Percentiles rank a stretch among this genome's conserved stretches.
phyloP scores from a whole-genome alignment of 1,140 invertebrate species.

The Epicauta chinensis region DNA sequence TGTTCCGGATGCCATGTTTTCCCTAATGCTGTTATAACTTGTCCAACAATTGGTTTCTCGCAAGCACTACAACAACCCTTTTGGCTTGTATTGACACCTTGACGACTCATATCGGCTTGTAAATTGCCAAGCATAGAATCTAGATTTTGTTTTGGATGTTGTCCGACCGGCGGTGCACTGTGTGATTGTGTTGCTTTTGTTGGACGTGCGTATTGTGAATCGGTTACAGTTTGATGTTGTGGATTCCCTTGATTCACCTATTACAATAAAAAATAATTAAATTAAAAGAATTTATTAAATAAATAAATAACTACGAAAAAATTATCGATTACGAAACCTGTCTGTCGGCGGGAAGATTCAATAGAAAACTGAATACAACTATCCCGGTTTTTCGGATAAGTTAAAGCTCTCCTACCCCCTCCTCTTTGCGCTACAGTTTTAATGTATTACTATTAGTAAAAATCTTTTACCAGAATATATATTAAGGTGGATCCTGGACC shows the following conservation, averaged over 20 bases:
- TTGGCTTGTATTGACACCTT: conserved; percentile 94
- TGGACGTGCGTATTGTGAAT: conserved; percentile 41
- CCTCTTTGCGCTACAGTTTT: background rate
- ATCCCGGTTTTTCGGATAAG: conserved; percentile 9
- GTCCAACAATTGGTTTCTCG: conserved; percentile 95
- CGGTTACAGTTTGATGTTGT: conserved; percentile 32
- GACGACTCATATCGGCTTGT: conserved; percentile 91
- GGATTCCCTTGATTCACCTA: conserved; percentile 29
- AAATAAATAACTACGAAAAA: background rate
- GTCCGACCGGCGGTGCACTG: conserved; percentile 22
- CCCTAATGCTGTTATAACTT: conserved; percentile 91
- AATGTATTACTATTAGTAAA: too few species aligned
- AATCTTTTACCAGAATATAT: too few species aligned
- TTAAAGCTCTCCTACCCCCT: conserved; percentile 5
- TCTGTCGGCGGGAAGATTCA: conserved; percentile 1
- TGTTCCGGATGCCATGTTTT: conserved; percentile 99
- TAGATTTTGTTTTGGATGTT: conserved; percentile 47
- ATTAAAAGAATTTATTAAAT: background rate
- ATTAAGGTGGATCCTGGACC: too few species aligned
- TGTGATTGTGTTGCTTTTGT: conserved; percentile 39
- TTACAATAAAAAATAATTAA: conserved; percentile 4
- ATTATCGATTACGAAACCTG: background rate
- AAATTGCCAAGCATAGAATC: conserved; percentile 92
- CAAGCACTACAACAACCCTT: conserved; percentile 98
- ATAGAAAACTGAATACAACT: conserved; percentile 10